A percentile compares a stretch with the other conserved stretches of the same genome.
phyloP scores from a whole-genome alignment of 2,113 vertebrate genomes.

The Mustelus asterias region DNA sequence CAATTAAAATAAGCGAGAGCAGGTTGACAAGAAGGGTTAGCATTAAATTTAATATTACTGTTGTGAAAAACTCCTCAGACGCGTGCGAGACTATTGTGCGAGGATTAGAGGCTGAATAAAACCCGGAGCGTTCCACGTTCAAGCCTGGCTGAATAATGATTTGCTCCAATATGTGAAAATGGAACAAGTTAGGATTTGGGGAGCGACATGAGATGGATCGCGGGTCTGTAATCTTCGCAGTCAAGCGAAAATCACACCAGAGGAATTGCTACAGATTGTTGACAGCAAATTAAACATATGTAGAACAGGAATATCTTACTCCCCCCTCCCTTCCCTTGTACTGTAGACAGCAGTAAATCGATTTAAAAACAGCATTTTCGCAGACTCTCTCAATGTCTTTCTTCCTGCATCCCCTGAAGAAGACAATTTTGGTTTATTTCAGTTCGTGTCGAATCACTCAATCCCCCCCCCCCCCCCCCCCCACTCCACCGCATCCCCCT shows the following conservation, averaged over 20 bases:
- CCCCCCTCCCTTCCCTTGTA: neutral
- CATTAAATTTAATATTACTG: conserved; percentile 6
- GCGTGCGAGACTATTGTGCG: neutral
- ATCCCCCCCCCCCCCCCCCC: no score
- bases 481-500: no score
- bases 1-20: neutral
- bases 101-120: conserved; percentile 15
- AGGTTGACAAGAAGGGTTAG: neutral
- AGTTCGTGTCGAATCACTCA: neutral
- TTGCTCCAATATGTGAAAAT: conserved; percentile 7
- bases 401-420: neutral
- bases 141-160: conserved; percentile 25
- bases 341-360: neutral
- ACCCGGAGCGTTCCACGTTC: neutral
- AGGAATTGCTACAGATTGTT: neutral
- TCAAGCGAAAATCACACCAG: neutral
- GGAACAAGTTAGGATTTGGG: conserved; percentile 13
- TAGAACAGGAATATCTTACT: neutral
- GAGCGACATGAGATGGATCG: conserved; percentile 18
- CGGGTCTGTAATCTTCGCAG: neutral
- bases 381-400: neutral
- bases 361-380: conserved; percentile 1
- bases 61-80: conserved; percentile 29
- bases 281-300: neutral
- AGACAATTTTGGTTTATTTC: neutral